These are phyloP conservation scores for Toxotes lorentzi DNA, from an alignment of 2,797 vertebrate genomes.

Conservation along the genomic window DNA sequence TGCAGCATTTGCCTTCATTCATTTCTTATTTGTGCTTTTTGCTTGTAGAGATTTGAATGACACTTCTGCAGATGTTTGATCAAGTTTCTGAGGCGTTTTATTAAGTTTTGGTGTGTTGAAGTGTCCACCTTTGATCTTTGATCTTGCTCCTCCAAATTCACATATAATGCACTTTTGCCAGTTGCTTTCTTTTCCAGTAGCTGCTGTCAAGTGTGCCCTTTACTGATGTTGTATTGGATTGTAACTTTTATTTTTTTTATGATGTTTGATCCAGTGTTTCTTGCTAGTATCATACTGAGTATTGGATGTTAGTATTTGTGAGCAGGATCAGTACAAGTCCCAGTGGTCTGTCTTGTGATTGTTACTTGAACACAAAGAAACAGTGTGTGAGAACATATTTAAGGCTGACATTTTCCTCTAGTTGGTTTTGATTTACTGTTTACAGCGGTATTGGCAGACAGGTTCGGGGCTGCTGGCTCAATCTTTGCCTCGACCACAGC, in stretches of 20 bases:
- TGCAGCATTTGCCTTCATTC: background rate
- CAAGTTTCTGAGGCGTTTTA: slow-evolving; percentile 2
- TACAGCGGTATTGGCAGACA: slow-evolving; percentile 13
- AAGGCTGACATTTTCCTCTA: slow-evolving; percentile 7
- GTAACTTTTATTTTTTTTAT: background rate
- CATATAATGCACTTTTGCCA: background rate
- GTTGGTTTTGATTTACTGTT: slow-evolving; percentile 34
- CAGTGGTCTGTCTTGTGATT: background rate
- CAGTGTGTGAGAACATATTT: slow-evolving; percentile 24
- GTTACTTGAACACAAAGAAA: slow-evolving; percentile 28
- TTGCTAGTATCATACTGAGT: background rate
- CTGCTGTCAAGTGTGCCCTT: background rate
- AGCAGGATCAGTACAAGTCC: background rate
- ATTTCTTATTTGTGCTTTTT: slow-evolving; percentile 2
- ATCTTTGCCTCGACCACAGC: slow-evolving; percentile 27
- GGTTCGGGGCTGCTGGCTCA: slow-evolving; percentile 26
- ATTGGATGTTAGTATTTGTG: slow-evolving; percentile 3
- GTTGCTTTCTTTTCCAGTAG: background rate
- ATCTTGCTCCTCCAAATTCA: slow-evolving; percentile 1
- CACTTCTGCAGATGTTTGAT: background rate
- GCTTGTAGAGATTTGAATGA: slow-evolving; percentile 13
- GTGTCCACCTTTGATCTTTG: background rate
- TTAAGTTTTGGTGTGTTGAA: background rate
- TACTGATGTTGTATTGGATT: slow-evolving; percentile 16
- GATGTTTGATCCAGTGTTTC: slow-evolving; percentile 10